phyloP scores from a whole-genome alignment of 2,888 invertebrate species.

The Zygothrica quintamaculata region DNA sequence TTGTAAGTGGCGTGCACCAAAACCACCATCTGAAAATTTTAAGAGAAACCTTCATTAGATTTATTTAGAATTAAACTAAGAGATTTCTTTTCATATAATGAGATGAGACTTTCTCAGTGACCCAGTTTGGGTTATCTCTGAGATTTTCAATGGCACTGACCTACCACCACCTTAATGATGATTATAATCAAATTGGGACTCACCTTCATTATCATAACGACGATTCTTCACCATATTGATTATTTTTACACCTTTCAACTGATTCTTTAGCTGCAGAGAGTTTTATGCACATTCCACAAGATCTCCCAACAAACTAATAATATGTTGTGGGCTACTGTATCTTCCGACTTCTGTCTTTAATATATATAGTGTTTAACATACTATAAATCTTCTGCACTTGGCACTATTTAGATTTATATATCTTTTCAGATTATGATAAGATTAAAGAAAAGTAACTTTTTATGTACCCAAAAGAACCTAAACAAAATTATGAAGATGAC shows the following conservation, averaged over 20 bases:
- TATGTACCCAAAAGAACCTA: too few species aligned
- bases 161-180: too few species aligned
- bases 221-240: conserved; percentile 49
- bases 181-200: background rate
- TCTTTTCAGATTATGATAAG: conserved; percentile 37
- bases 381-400: conserved; percentile 27
- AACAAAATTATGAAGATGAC: too few species aligned
- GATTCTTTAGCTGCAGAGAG: background rate
- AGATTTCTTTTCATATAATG: too few species aligned
- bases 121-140: too few species aligned
- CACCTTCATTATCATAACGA: conserved; percentile 46
- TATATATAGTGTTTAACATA: conserved; percentile 32
- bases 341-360: background rate
- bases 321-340: conserved; percentile 4
- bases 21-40: conserved; percentile 56
- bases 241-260: too few species aligned
- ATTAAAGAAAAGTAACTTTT: conserved; percentile 12
- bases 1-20: conserved; percentile 88
- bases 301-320: conserved; percentile 25
- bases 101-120: too few species aligned
- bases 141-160: too few species aligned
- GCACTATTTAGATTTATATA: conserved; percentile 24
- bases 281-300: conserved; percentile 17
- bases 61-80: too few species aligned
- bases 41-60: background rate